Percentiles rank a stretch among this genome's conserved stretches.
phyloP scores from a whole-genome alignment of 2,113 vertebrate genomes.

The Globicephala melas region DNA sequence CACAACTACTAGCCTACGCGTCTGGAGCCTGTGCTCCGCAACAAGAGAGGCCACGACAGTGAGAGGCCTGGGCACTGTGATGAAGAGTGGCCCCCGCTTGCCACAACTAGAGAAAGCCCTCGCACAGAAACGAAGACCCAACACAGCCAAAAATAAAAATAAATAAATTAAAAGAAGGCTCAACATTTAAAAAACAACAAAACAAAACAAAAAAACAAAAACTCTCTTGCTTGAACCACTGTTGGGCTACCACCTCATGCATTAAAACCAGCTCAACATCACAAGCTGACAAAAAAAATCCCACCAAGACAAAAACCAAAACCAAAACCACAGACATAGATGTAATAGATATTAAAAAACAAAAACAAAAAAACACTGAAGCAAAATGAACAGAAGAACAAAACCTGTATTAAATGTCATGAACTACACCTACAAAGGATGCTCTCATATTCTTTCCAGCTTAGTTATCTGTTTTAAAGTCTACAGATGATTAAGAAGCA shows the following conservation, averaged over 20 bases:
- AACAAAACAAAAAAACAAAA: neutral
- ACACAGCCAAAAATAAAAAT: too few species aligned
- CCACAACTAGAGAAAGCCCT: too few species aligned
- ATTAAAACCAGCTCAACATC: neutral
- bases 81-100: too few species aligned
- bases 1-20: too few species aligned
- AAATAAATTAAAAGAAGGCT: too few species aligned
- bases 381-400: neutral
- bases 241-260: neutral
- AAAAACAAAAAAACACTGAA: neutral
- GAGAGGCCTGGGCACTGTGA: too few species aligned
- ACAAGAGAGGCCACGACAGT: too few species aligned
- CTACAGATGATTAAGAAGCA: neutral
- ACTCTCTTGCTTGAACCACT: neutral
- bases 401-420: neutral
- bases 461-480: neutral
- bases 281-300: neutral
- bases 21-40: too few species aligned
- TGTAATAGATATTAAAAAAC: neutral
- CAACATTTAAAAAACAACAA: too few species aligned
- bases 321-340: neutral
- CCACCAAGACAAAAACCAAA: neutral
- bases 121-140: too few species aligned
- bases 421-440: neutral
- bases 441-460: neutral